Conservation (phyloP, 2,797 vertebrate species). For the Champsocephalus esox region DNA sequence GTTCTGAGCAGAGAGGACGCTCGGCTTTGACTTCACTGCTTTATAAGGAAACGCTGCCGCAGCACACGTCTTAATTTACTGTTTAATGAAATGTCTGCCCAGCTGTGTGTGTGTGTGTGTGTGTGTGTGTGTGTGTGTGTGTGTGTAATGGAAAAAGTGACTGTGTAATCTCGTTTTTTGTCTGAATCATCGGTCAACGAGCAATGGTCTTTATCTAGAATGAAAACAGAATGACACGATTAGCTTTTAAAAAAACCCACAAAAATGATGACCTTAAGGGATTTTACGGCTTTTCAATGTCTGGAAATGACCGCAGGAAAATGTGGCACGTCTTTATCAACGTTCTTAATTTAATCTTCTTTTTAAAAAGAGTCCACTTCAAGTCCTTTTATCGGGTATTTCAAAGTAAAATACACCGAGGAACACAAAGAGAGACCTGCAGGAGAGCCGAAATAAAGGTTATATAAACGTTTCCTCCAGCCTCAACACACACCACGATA, state of each 20-base stretch:
- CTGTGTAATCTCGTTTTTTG: constrained; percentile 47
- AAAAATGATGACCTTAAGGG: constrained; percentile 34
- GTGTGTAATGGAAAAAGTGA: constrained; percentile 65
- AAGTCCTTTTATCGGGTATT: constrained; percentile 29
- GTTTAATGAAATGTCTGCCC: constrained; percentile 55
- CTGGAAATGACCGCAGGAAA: background rate
- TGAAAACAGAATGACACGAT: constrained; percentile 40
- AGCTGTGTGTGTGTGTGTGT: constrained; percentile 50
- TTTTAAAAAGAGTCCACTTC: constrained; percentile 22
- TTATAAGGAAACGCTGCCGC: constrained; percentile 79
- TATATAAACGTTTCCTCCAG: constrained; percentile 39
- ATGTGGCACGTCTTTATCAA: background rate
- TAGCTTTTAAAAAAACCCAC: constrained; percentile 35
- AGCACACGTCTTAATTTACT: constrained; percentile 64
- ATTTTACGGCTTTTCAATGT: background rate
- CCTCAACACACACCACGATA: constrained; percentile 27
- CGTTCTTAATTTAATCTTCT: constrained; percentile 13
- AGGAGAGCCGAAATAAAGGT: background rate
- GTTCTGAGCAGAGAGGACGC: constrained; percentile 8
- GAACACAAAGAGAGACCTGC: constrained; percentile 33
- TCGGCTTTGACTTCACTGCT: constrained; percentile 66
- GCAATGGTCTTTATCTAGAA: constrained; percentile 26
- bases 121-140: constrained; percentile 3
- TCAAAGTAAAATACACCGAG: constrained; percentile 8
- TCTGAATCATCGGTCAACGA: constrained; percentile 44